Conservation (phyloP, 2,888 invertebrate species). For the Lepidocyrtoides sp. region DNA sequence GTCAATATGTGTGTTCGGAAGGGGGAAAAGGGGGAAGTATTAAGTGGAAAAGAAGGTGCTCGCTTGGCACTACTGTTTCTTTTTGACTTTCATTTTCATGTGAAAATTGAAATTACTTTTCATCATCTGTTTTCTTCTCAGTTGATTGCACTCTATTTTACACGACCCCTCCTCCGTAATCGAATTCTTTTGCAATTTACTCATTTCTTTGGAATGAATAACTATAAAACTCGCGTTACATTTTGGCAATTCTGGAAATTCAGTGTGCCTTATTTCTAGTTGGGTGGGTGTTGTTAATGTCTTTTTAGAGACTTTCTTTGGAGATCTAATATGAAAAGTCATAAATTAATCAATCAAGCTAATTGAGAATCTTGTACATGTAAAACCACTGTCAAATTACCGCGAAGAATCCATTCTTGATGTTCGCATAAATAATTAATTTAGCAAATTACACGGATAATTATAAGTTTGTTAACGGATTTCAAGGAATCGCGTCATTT, state of each 20-base stretch:
- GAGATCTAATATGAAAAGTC: neutral
- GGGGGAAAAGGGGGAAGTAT: too few relatives aligned
- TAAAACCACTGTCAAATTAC: neutral
- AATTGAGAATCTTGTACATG: neutral
- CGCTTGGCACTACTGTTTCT: too few relatives aligned
- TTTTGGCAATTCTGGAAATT: neutral
- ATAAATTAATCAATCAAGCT: neutral
- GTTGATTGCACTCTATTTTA: too few relatives aligned
- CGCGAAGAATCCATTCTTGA: neutral
- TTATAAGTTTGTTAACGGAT: neutral
- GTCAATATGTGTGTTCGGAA: too few relatives aligned
- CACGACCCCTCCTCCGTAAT: conserved; percentile 1
- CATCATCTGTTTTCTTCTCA: neutral
- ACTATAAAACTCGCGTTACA: neutral
- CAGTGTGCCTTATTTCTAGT: neutral
- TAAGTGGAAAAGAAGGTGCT: too few relatives aligned
- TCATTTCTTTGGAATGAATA: conserved; percentile 1
- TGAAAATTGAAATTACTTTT: neutral
- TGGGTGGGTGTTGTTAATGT: neutral
- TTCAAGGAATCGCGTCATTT: neutral
- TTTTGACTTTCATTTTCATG: neutral
- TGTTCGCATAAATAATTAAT: neutral
- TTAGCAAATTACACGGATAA: neutral
- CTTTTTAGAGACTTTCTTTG: too few relatives aligned
- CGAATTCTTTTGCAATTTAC: neutral